Base-by-base conservation (phyloP, 2,888 invertebrate species). In the Pammene aurita region DNA sequence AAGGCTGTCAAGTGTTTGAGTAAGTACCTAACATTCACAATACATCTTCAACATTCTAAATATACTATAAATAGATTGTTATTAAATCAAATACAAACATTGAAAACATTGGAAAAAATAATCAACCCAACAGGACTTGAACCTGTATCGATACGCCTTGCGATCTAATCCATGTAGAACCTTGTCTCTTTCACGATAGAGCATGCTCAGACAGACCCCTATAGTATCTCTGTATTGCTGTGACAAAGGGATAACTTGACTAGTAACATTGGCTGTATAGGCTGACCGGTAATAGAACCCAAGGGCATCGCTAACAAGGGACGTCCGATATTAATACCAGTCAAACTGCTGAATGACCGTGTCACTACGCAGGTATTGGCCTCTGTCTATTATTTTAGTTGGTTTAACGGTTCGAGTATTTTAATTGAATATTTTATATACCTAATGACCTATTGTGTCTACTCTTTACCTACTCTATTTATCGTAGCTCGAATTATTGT, bases 301-400 rank as follows among this genome's bases (percentile, higher is more conserved):
- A 80, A 79, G 82, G 83, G 78, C 78, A 75, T 46, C 34, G 64
- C 66, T 76, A 76, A 76, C 72, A 67, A 75, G 78, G 72, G 42
- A 74, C 72, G 73, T 78, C 78, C 77, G 76, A 74, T 72, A 72
- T 62, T 65, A 62, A 72, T 67, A 72, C 73, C 75, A 34, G 56
- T 66, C 50, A 56, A 70, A 65, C 48, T 26, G 54, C 48, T 26
- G 54, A 52, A 57, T 58, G 14, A 52, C 63, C 57, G 18, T 57
- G 62, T 62, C 57, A 63, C 41, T 52, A 16, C 50, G 66, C 61
- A 50, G 56, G 42, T 50, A 57, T 60, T 9, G 52, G 55, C 62
- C 35, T 62, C 56, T 35, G 54, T 54, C 60, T 48, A 55, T 14
- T 14, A 56, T 41, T 44, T 67, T 18, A 18, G 1, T 50, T 0